Evolutionary conservation across 2,888 invertebrate genomes (phyloP).

Genomic region (Alviniconcha strummeri): DNA sequence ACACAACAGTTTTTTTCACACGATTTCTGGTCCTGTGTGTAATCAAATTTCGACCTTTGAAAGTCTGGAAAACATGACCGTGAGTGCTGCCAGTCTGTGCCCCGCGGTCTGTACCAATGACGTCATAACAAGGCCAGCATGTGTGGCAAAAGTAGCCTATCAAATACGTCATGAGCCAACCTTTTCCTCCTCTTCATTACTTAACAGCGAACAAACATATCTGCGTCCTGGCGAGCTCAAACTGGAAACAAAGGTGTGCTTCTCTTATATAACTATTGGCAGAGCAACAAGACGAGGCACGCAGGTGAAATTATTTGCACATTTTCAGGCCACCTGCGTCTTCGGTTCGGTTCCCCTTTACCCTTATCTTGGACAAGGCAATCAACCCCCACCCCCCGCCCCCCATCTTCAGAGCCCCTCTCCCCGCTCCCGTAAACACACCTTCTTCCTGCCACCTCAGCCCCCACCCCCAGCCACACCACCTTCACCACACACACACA

Average conservation of each 20-base stretch:
- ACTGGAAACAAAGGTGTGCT: neutral
- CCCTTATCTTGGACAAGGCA: too few relatives aligned
- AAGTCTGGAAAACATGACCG: too few relatives aligned
- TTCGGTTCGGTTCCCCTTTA: neutral
- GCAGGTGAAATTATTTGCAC: neutral
- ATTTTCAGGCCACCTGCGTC: neutral
- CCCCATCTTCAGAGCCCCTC: neutral
- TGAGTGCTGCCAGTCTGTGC: too few relatives aligned
- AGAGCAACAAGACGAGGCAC: neutral
- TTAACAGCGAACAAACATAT: neutral
- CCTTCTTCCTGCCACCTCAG: neutral
- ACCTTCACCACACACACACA: neutral
- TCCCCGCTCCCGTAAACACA: neutral
- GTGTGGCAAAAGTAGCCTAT: too few relatives aligned
- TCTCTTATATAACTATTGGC: neutral
- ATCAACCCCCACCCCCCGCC: too few relatives aligned
- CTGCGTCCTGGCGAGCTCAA: neutral
- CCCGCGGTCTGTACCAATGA: too few relatives aligned
- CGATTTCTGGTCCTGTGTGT: too few relatives aligned
- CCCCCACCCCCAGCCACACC: neutral
- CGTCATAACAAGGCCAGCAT: too few relatives aligned
- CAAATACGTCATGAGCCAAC: too few relatives aligned
- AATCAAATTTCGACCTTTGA: too few relatives aligned
- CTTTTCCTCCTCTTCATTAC: neutral
- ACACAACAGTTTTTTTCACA: too few relatives aligned